Conservation (phyloP, 2,797 vertebrate genomes). For the Emydoidea blandingii region DNA sequence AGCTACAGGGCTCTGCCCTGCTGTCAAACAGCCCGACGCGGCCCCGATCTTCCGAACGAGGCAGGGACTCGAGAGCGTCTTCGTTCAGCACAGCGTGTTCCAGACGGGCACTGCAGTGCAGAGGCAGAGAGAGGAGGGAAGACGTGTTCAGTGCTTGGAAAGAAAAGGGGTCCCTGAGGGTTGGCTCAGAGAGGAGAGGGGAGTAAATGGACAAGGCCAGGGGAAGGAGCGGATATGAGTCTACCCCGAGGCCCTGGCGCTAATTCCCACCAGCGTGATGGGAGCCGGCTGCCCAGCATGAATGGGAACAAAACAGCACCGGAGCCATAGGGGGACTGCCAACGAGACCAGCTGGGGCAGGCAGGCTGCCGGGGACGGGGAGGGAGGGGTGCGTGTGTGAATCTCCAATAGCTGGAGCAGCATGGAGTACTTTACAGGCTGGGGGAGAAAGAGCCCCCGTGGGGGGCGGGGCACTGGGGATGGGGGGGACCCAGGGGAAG, state of each 20-base stretch:
- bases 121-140: not conserved
- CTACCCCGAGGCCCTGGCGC: not conserved
- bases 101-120: not conserved
- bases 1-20: not conserved
- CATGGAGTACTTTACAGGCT: not conserved
- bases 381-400: not conserved
- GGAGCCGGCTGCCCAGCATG: not conserved
- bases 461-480: not conserved
- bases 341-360: no score
- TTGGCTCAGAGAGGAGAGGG: not conserved
- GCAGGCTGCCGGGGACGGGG: not conserved
- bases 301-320: not conserved
- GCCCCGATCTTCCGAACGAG: not conserved
- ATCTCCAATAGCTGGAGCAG: not conserved
- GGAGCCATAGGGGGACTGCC: no score
- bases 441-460: not conserved
- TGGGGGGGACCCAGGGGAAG: no score
- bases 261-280: not conserved
- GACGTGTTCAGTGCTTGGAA: not conserved
- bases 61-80: not conserved
- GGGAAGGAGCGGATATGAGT: not conserved
- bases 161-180: not conserved
- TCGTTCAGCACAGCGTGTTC: fast-evolving
- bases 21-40: not conserved
- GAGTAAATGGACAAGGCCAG: not conserved